Conservation (phyloP, 92 coral and sea anemone species). For the Parazoanthus atlanticus region DNA sequence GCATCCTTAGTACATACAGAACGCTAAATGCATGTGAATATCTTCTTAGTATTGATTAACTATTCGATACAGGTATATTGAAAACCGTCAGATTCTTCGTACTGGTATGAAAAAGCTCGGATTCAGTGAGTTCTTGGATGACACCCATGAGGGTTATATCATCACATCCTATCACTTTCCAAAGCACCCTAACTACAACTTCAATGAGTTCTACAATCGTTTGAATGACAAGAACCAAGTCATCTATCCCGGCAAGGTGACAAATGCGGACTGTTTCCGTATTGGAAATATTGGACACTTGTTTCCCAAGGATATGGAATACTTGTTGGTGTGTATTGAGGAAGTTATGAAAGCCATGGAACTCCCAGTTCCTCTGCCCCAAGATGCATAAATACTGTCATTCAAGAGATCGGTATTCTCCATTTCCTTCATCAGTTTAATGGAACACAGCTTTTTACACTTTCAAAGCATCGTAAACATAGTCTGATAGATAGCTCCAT, state of each 20-base stretch:
- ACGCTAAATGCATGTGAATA: background rate
- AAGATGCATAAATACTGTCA: background rate
- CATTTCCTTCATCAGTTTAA: background rate
- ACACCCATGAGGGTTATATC: conserved; percentile 94
- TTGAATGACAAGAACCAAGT: conserved; percentile 87
- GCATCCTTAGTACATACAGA: background rate
- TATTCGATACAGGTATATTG: conserved; percentile 71
- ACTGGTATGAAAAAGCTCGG: conserved; percentile 93
- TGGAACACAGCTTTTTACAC: background rate
- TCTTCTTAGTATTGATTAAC: background rate
- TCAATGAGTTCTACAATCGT: conserved; percentile 84
- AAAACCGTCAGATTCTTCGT: conserved; percentile 87
- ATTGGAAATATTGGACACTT: conserved; percentile 93
- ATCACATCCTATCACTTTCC: conserved; percentile 92
- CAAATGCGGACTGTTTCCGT: conserved; percentile 89
- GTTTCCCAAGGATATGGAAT: conserved; percentile 92
- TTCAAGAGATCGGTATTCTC: background rate
- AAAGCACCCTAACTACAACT: conserved; percentile 85
- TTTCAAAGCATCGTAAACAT: background rate
- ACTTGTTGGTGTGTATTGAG: conserved; percentile 75
- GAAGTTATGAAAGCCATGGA: conserved; percentile 83
- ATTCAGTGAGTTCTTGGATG: conserved; percentile 88
- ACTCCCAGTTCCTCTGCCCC: conserved; percentile 68
- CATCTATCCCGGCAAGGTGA: conserved; percentile 95
- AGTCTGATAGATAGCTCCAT: background rate